These are phyloP conservation scores for Mactra quadrangularis DNA, from an alignment of 1,140 invertebrate genomes.

Conservation along the genomic window DNA sequence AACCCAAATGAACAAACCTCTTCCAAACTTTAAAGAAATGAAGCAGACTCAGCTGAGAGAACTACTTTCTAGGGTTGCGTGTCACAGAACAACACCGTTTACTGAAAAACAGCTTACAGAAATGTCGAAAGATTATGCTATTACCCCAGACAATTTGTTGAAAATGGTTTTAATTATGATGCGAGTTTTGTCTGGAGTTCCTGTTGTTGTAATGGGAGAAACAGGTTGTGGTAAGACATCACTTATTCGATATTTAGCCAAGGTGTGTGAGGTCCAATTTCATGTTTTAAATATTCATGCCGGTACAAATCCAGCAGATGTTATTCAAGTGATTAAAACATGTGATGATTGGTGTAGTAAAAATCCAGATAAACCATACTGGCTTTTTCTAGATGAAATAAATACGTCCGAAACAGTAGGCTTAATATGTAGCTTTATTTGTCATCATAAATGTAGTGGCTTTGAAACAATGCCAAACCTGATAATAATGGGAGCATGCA, in stretches of 20 bases:
- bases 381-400: conserved; percentile 73
- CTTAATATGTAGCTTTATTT: conserved; percentile 66
- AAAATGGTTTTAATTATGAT: conserved; percentile 72
- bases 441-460: conserved; percentile 63
- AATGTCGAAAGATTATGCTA: conserved; percentile 56
- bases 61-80: conserved; percentile 60
- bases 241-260: conserved; percentile 70
- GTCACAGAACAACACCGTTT: neutral
- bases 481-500: conserved; percentile 67
- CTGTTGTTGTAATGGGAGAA: conserved; percentile 79
- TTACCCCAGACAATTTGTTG: conserved; percentile 70
- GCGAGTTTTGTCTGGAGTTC: conserved; percentile 65
- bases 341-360: no score
- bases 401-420: conserved; percentile 70
- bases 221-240: conserved; percentile 80
- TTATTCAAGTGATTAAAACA: no score
- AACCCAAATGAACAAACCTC: conserved; percentile 62
- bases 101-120: conserved; percentile 3
- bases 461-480: conserved; percentile 63
- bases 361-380: conserved; percentile 1
- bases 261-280: conserved; percentile 53
- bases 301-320: no score
- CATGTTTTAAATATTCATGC: conserved; percentile 64
- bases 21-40: conserved; percentile 57
- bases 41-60: conserved; percentile 44